These are phyloP conservation scores for Ambastaia sidthimunki DNA, from an alignment of 2,797 vertebrate species.

Conservation along the genomic window DNA sequence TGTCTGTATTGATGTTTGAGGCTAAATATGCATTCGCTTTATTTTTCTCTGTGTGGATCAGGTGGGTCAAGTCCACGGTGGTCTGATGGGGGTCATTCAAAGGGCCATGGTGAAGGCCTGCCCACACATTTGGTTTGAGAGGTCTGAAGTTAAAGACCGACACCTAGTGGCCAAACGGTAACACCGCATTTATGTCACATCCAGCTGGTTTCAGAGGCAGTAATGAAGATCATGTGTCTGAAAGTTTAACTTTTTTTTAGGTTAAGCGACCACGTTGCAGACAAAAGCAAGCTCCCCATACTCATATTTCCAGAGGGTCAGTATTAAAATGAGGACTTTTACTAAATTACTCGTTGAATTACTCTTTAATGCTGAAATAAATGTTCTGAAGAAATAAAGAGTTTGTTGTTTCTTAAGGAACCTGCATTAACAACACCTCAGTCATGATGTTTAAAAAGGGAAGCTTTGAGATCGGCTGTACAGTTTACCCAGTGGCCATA, in stretches of 20 bases:
- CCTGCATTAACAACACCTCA: constrained; percentile 91
- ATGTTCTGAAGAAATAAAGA: neutral
- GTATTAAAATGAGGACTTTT: constrained; percentile 34
- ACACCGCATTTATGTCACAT: constrained; percentile 34
- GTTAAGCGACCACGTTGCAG: constrained; percentile 83
- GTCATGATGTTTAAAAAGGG: constrained; percentile 95
- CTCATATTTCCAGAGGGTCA: constrained; percentile 91
- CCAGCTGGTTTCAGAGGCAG: neutral
- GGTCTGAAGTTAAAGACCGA: constrained; percentile 92
- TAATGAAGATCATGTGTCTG: neutral
- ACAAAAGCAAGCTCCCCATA: constrained; percentile 86
- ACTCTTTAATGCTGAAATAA: neutral
- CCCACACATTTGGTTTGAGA: constrained; percentile 92
- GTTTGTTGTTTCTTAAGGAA: constrained; percentile 72
- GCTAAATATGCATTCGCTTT: neutral
- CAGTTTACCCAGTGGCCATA: constrained; percentile 88
- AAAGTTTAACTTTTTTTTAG: constrained; percentile 60
- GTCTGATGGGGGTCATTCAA: constrained; percentile 90
- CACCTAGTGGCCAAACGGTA: constrained; percentile 92
- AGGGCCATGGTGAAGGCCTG: constrained; percentile 91
- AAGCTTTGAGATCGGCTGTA: constrained; percentile 88
- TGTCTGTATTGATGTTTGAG: neutral
- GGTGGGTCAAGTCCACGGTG: constrained; percentile 90
- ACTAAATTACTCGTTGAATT: neutral
- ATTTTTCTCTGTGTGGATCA: constrained; percentile 58